Evolutionary conservation across 2,797 vertebrate genomes (phyloP).

Genomic region (Muscicapa comitata): DNA sequence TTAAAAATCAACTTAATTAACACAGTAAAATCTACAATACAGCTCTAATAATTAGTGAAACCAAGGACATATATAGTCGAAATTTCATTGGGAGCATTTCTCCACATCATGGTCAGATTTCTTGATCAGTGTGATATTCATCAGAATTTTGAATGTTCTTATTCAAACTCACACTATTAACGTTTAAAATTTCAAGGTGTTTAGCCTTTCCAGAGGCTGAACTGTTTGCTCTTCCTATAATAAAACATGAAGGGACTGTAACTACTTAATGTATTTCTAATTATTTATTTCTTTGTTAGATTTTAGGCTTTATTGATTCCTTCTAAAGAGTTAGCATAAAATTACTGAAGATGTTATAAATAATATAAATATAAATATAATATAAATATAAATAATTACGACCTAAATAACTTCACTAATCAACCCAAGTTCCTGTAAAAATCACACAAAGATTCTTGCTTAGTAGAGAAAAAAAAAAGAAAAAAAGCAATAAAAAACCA

Average conservation of each 20-base stretch:
- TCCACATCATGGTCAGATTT: not conserved
- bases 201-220: not conserved
- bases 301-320: not conserved
- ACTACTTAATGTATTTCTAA: not conserved
- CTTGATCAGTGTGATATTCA: not conserved
- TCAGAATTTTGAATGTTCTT: not conserved
- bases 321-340: not conserved
- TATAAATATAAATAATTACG: not conserved
- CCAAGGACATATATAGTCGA: not conserved
- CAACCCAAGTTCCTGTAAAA: not conserved
- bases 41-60: not conserved
- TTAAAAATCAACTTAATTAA: not conserved
- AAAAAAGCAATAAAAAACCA: rapidly evolving
- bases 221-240: not conserved
- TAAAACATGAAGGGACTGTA: not conserved
- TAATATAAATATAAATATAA: no score
- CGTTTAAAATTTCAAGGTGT: not conserved
- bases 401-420: not conserved
- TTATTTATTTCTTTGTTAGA: not conserved
- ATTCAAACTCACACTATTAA: not conserved
- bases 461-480: not conserved
- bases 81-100: not conserved
- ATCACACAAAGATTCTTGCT: not conserved
- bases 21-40: not conserved
- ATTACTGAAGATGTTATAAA: not conserved